Evolutionary conservation across 2,888 invertebrate species (phyloP), one percentile per base, ranked within the genome.

Genomic region (Spilosoma lubricipeda): DNA sequence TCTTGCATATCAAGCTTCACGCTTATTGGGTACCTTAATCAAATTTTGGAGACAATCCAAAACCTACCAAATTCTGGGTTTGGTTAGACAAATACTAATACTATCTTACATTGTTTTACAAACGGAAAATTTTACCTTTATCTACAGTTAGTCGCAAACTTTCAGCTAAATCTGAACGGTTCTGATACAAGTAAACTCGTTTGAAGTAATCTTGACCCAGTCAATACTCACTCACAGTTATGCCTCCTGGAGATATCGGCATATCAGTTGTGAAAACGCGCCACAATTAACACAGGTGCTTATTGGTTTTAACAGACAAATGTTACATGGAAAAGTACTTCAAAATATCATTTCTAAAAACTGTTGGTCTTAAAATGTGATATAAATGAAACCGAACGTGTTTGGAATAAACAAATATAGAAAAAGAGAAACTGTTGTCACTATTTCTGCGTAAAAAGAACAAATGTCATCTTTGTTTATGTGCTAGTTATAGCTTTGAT

Each of bases 181-280:
- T 27, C 3, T 15, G n/a, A 15, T 23, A 7, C 23, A 42, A 77
- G 63, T 77, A 73, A 84, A 84, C 84, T 77, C 76, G 80, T 80
- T 84, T 80, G 80, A 77, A 82, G 70, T 73, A 74, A 77, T 82
- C 77, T 80, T 82, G 82, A 82, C 84, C 77, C 79, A 82, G 76
- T 79, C 67, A 74, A 72, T 73, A 71, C 52, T 56, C 11, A 52
- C 52, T 52, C 66, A 79, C 85, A 81, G 82, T 85, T 83, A 85
- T 73, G 70, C 74, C 74, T 45, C 33, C 42, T 59, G 66, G 48
- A 56, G 8, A 69, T 71, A 70, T 77, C 71, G 68, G 18, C 81
- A 77, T 68, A 59, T 71, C 56, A 48, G 1, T 70, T 59, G 72
- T 63, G 59, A 71, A 78, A 73, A 79, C 45, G 71, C 2, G 33